phyloP scores from a whole-genome alignment of 1,140 invertebrate genomes.

The Vanessa tameamea region DNA sequence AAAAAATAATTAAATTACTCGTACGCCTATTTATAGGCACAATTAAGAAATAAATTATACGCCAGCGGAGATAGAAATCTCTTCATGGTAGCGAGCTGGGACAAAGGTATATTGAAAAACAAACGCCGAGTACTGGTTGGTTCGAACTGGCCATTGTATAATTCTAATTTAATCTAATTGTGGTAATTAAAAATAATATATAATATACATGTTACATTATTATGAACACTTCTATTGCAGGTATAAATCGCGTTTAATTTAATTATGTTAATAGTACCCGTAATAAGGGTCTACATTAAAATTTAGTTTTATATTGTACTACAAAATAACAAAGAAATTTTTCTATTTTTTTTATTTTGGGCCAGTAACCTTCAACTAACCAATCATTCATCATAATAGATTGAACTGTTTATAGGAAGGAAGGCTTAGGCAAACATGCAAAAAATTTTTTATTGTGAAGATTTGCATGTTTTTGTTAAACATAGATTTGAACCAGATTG shows the following conservation, averaged over 20 bases:
- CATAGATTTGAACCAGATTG: too few relatives aligned
- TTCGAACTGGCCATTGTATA: slow-evolving; percentile 11
- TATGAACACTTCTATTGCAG: background rate
- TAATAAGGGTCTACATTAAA: too few relatives aligned
- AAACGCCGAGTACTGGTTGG: background rate
- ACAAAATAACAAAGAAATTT: too few relatives aligned
- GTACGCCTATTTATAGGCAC: slow-evolving; percentile 12
- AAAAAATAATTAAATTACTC: slow-evolving; percentile 19
- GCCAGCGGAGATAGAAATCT: slow-evolving; percentile 15
- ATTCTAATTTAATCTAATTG: slow-evolving; percentile 1
- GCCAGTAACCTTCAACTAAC: too few relatives aligned
- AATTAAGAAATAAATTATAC: slow-evolving; percentile 24
- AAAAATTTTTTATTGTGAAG: too few relatives aligned
- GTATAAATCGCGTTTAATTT: background rate
- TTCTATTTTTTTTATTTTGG: too few relatives aligned
- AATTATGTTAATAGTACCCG: background rate
- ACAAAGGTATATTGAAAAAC: slow-evolving; percentile 5
- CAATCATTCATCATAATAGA: too few relatives aligned
- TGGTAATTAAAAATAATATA: background rate
- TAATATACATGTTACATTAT: background rate
- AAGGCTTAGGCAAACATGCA: too few relatives aligned
- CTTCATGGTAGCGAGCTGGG: slow-evolving; percentile 24
- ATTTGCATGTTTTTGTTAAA: too few relatives aligned
- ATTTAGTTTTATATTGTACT: too few relatives aligned
- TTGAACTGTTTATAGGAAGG: too few relatives aligned